A percentile compares a stretch with the other conserved stretches of the same genome.
Evolutionary conservation across 2,888 invertebrate genomes (phyloP).

Genomic region (Fabriciana adippe): DNA sequence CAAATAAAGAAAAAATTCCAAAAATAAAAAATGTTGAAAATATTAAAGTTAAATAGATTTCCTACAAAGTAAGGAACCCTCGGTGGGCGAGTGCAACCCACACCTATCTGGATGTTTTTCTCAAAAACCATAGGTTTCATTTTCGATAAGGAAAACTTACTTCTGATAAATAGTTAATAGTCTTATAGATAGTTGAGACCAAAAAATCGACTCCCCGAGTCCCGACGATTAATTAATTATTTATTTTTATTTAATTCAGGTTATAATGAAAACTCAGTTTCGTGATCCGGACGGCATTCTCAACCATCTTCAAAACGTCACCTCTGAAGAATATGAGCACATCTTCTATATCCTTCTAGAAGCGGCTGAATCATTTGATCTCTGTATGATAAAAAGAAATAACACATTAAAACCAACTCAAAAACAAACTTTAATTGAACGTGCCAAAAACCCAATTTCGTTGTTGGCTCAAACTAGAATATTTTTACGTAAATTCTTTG

Average conservation of each 20-base stretch:
- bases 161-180: too few species aligned
- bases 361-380: conserved; percentile 89
- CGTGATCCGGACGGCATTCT: conserved; percentile 92
- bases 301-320: conserved; percentile 88
- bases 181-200: too few species aligned
- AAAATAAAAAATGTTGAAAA: too few species aligned
- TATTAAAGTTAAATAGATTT: too few species aligned
- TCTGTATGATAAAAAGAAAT: conserved; percentile 90
- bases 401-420: conserved; percentile 85
- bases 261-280: conserved; percentile 91
- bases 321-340: conserved; percentile 68
- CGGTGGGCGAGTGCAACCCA: too few species aligned
- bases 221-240: not conserved
- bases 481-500: conserved; percentile 81
- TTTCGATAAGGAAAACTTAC: too few species aligned
- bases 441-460: conserved; percentile 85
- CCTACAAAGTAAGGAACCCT: too few species aligned
- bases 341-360: conserved; percentile 86
- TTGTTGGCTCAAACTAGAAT: conserved; percentile 85
- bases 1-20: too few species aligned
- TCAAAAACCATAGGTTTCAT: not conserved
- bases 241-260: conserved; percentile 64
- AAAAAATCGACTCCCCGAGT: too few species aligned
- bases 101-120: too few species aligned
- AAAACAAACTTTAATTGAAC: conserved; percentile 84